phyloP scores from a whole-genome alignment of 2,113 vertebrate genomes.

The Todiramphus saurophagus region DNA sequence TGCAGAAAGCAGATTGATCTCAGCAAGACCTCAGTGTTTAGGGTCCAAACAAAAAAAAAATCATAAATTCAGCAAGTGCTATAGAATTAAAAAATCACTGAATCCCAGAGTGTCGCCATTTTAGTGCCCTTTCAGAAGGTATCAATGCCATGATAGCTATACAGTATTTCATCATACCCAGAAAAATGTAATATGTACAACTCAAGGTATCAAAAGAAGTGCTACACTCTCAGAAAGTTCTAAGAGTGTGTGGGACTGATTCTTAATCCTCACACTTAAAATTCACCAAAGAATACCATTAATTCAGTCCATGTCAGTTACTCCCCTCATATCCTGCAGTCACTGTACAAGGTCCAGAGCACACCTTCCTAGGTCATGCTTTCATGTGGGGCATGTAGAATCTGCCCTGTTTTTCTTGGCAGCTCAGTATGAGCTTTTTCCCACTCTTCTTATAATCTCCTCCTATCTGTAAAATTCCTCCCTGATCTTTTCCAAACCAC shows the following conservation, averaged over 20 bases:
- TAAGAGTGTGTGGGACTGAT: neutral
- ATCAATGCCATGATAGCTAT: neutral
- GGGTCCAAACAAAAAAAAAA: neutral
- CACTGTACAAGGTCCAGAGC: neutral
- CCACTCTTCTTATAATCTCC: neutral
- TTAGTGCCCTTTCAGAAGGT: neutral
- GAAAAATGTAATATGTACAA: neutral
- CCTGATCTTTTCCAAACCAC: neutral
- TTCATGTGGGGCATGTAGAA: rapidly evolving
- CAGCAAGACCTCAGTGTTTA: neutral
- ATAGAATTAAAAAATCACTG: neutral
- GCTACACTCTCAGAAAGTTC: neutral
- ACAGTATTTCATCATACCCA: neutral
- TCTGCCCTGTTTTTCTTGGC: neutral
- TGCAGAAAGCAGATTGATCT: neutral
- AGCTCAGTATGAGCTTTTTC: neutral
- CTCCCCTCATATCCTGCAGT: neutral
- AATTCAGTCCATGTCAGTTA: neutral
- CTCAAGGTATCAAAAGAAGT: neutral
- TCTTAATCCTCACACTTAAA: neutral
- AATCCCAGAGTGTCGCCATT: neutral
- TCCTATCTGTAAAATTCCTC: neutral
- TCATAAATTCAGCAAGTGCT: neutral
- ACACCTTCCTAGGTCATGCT: neutral
- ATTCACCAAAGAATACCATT: neutral